Evolutionary conservation across 2,797 vertebrate genomes (phyloP).

Genomic region (Champsocephalus gunnari): DNA sequence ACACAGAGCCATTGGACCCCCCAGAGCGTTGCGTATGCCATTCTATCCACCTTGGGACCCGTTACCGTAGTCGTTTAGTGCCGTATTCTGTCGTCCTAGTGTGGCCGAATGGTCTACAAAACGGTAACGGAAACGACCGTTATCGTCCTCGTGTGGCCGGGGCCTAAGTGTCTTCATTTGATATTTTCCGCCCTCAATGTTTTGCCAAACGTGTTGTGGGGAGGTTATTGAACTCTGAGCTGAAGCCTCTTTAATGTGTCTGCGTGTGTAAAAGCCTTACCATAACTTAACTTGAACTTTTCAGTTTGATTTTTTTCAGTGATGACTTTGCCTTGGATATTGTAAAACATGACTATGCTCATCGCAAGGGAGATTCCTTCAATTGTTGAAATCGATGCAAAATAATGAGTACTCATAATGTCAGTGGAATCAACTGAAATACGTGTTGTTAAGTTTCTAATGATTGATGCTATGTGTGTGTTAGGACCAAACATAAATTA

Average conservation of each 20-base stretch:
- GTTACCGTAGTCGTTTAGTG: too few species aligned
- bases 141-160: too few species aligned
- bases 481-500: constrained; percentile 69
- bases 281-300: constrained; percentile 55
- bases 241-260: constrained; percentile 58
- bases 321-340: constrained; percentile 42
- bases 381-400: constrained; percentile 30
- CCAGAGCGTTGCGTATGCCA: too few species aligned
- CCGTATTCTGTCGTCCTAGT: too few species aligned
- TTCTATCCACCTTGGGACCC: too few species aligned
- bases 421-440: constrained; percentile 19
- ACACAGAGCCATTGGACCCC: too few species aligned
- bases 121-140: too few species aligned
- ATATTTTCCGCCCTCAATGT: constrained; percentile 21
- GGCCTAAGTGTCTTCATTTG: background rate
- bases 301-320: background rate
- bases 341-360: constrained; percentile 32
- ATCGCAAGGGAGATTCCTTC: constrained; percentile 9
- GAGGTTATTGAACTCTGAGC: constrained; percentile 29
- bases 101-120: too few species aligned
- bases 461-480: constrained; percentile 44
- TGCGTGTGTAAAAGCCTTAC: constrained; percentile 66
- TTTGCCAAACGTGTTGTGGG: constrained; percentile 43
- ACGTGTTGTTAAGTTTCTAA: constrained; percentile 47
- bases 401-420: constrained; percentile 17